Evolutionary conservation across 2,113 vertebrate species (phyloP).

Genomic region (Zapus hudsonius): DNA sequence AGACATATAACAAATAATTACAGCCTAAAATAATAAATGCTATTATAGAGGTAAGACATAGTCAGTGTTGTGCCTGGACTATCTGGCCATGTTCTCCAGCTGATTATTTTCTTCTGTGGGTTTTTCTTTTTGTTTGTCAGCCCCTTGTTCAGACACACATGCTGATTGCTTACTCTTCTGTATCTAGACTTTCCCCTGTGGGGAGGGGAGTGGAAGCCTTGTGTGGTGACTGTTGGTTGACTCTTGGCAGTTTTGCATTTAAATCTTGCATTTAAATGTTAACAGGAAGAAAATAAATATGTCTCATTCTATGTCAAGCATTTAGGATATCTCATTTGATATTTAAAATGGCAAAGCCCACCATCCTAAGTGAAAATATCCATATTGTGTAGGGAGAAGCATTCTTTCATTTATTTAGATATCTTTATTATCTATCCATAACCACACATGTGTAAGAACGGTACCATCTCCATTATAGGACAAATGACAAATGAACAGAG

Average conservation of each 20-base stretch:
- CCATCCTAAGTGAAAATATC: neutral
- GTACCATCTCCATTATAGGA: slow-evolving; percentile 11
- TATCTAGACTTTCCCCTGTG: neutral
- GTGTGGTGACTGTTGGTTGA: neutral
- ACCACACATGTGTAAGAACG: neutral
- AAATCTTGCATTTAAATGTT: slow-evolving; percentile 21
- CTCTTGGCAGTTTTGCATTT: neutral
- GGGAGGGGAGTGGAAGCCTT: neutral
- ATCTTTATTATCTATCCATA: too few relatives aligned
- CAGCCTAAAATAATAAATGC: slow-evolving; percentile 47
- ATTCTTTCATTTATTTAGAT: too few relatives aligned
- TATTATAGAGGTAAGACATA: slow-evolving; percentile 29
- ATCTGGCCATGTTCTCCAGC: neutral
- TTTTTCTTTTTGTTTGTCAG: neutral
- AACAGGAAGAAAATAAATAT: slow-evolving; percentile 19
- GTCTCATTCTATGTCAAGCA: slow-evolving; percentile 22
- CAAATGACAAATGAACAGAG: slow-evolving; percentile 8
- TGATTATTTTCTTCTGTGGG: slow-evolving; percentile 18
- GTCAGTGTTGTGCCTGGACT: neutral
- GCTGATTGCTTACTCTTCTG: neutral
- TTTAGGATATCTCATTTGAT: neutral
- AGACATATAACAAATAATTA: slow-evolving; percentile 30
- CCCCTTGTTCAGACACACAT: neutral
- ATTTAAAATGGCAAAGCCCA: slow-evolving; percentile 30
- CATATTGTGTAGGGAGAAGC: neutral